phyloP scores from a whole-genome alignment of 2,797 vertebrate species.

The Spatula versicolor region DNA sequence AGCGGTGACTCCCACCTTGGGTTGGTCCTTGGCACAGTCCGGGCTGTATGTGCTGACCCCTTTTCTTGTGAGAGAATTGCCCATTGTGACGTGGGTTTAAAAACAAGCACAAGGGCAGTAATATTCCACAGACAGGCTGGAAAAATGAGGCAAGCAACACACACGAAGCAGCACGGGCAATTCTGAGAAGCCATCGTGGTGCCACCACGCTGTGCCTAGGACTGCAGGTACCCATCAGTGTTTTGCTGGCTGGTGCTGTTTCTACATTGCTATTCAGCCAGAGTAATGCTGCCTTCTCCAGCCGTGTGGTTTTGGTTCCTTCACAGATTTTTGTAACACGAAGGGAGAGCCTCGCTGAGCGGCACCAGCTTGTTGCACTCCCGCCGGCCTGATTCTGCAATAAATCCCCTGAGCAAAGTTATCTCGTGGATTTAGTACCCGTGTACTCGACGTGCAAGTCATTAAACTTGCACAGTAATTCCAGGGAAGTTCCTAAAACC shows the following conservation, averaged over 20 bases:
- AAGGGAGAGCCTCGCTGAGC: too few relatives aligned
- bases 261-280: background rate
- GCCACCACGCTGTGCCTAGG: background rate
- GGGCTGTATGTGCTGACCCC: background rate
- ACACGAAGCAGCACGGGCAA: too few relatives aligned
- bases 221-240: too few relatives aligned
- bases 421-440: background rate
- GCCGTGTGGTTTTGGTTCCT: background rate
- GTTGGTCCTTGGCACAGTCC: background rate
- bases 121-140: background rate
- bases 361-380: background rate
- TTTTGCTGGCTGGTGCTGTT: background rate
- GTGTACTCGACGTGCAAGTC: rapidly evolving
- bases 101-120: background rate
- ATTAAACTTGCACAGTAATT: background rate
- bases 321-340: too few relatives aligned
- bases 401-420: background rate
- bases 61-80: background rate
- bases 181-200: background rate
- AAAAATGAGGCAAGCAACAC: background rate
- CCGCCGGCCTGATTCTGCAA: background rate
- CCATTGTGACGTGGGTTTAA: background rate
- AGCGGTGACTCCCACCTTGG: background rate
- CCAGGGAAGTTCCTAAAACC: background rate
- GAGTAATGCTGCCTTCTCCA: background rate